These are phyloP conservation scores for Isotomurus palustris DNA, from an alignment of 2,888 invertebrate genomes.

Conservation along the genomic window DNA sequence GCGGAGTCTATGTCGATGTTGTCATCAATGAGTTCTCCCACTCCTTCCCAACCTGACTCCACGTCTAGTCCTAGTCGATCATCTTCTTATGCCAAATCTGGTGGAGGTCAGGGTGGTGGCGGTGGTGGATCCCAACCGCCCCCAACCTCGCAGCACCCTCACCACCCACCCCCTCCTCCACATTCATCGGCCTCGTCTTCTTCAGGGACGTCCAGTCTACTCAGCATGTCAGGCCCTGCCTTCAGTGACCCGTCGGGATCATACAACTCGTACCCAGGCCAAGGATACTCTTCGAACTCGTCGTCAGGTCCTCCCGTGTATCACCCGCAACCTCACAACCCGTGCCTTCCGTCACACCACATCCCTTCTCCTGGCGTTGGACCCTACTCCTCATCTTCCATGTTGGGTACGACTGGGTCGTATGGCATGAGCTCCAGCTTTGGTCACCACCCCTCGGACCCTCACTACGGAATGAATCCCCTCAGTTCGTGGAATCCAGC, in stretches of 20 bases:
- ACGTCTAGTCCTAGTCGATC: slow-evolving; percentile 42
- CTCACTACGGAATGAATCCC: slow-evolving; percentile 31
- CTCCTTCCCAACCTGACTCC: slow-evolving; percentile 59
- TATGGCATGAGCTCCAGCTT: slow-evolving; percentile 12
- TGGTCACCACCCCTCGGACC: slow-evolving; percentile 19
- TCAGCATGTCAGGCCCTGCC: slow-evolving; percentile 28
- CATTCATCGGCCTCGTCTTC: slow-evolving; percentile 21
- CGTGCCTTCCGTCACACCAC: slow-evolving; percentile 39
- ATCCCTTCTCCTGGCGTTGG: slow-evolving; percentile 21
- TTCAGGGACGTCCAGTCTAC: slow-evolving; percentile 14
- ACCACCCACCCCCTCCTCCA: slow-evolving; percentile 3
- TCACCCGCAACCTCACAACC: slow-evolving; percentile 43
- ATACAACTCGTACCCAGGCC: slow-evolving; percentile 51
- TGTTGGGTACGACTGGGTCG: slow-evolving; percentile 16
- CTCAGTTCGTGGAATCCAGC: slow-evolving; percentile 31
- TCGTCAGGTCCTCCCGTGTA: slow-evolving; percentile 32
- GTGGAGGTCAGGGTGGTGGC: slow-evolving; percentile 2
- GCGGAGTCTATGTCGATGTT: slow-evolving; percentile 39
- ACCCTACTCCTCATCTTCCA: slow-evolving; percentile 29
- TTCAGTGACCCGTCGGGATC: slow-evolving; percentile 55
- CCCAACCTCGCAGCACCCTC: slow-evolving; percentile 14
- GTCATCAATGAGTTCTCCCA: slow-evolving; percentile 33
- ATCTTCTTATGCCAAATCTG: slow-evolving; percentile 11
- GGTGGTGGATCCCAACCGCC: too few relatives aligned
- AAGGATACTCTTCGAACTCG: slow-evolving; percentile 15